These are phyloP conservation scores for Rosalia funebris DNA, from an alignment of 2,888 invertebrate genomes.

Conservation along the genomic window DNA sequence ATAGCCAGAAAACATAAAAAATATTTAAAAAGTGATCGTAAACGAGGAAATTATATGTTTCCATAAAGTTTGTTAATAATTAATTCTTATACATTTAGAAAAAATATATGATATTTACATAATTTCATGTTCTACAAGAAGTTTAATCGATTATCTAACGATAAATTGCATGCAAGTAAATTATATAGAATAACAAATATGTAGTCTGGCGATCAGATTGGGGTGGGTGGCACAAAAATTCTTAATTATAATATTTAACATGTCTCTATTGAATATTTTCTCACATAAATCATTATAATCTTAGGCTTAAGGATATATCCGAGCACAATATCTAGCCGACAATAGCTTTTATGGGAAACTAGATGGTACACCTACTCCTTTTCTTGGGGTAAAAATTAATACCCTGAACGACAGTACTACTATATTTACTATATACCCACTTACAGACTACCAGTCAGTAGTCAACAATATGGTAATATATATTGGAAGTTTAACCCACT, in stretches of 20 bases:
- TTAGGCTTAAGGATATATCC: slow-evolving; percentile 11
- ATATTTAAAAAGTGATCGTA: too few species aligned
- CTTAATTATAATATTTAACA: slow-evolving; percentile 27
- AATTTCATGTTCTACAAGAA: too few species aligned
- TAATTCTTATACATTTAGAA: too few species aligned
- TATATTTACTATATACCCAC: slow-evolving; percentile 27
- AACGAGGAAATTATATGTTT: too few species aligned
- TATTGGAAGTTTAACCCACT: slow-evolving; percentile 29
- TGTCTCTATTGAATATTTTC: slow-evolving; percentile 28
- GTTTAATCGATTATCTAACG: too few species aligned
- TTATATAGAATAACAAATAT: not conserved
- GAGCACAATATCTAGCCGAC: slow-evolving; percentile 16
- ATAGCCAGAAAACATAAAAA: not conserved
- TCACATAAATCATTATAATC: slow-evolving; percentile 26
- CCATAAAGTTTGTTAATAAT: too few species aligned
- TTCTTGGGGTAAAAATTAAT: slow-evolving; percentile 24
- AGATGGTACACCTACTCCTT: slow-evolving; percentile 22
- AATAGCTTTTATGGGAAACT: slow-evolving; percentile 22
- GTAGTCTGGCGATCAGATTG: not conserved
- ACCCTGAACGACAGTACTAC: slow-evolving; percentile 23
- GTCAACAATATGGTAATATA: slow-evolving; percentile 27
- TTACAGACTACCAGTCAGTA: slow-evolving; percentile 29
- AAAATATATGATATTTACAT: too few species aligned
- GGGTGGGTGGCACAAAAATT: slow-evolving; percentile 23
- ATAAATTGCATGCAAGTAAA: too few species aligned